Evolutionary conservation across 2,113 vertebrate genomes (phyloP).

Genomic region (Rhea pennata): DNA sequence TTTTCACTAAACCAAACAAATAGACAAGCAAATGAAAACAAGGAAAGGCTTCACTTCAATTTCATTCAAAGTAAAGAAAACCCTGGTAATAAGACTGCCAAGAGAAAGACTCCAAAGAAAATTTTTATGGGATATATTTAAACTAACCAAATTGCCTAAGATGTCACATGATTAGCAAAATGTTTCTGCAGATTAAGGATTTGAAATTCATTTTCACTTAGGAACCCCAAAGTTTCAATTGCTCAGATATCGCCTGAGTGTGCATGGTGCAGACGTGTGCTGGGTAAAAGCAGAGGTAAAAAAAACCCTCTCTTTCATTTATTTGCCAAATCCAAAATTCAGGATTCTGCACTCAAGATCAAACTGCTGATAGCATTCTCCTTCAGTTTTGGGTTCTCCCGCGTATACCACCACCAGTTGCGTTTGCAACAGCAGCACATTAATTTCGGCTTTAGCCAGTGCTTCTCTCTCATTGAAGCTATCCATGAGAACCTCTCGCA

Average conservation of each 20-base stretch:
- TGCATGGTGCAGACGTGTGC: background rate
- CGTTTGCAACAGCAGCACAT: background rate
- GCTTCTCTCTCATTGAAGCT: background rate
- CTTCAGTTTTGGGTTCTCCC: background rate
- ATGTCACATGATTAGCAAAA: background rate
- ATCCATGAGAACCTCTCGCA: background rate
- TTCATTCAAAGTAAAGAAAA: background rate
- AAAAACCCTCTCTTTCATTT: background rate
- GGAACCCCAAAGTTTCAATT: background rate
- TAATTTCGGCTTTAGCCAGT: background rate
- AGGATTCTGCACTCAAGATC: background rate
- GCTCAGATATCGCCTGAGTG: background rate
- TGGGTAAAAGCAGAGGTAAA: background rate
- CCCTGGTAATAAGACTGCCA: background rate
- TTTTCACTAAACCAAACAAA: background rate
- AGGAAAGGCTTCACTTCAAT: background rate
- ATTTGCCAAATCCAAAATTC: background rate
- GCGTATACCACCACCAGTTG: accelerated
- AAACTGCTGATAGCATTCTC: background rate
- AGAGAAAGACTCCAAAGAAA: background rate
- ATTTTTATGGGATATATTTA: background rate
- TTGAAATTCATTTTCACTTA: background rate
- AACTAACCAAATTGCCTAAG: background rate
- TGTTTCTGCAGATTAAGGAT: background rate
- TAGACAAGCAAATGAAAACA: background rate